phyloP scores from a whole-genome alignment of 2,797 vertebrate genomes.

The Gouania willdenowi region DNA sequence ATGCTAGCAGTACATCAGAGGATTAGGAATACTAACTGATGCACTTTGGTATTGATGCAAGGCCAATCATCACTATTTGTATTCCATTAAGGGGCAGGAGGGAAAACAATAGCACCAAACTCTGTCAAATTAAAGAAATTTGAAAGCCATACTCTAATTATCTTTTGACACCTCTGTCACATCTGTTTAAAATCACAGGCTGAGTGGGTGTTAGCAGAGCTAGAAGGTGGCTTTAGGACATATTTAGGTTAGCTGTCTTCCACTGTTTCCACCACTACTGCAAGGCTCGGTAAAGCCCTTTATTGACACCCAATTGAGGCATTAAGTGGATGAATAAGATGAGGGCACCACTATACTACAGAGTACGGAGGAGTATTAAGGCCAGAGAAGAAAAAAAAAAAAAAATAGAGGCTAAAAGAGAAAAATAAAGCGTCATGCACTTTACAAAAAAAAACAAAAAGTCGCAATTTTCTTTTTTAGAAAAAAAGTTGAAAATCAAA shows the following conservation, averaged over 20 bases:
- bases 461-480: no score
- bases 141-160: neutral
- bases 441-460: no score
- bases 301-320: no score
- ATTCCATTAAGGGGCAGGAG: neutral
- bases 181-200: neutral
- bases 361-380: no score
- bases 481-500: no score
- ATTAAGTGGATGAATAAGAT: no score
- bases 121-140: neutral
- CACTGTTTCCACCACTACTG: neutral
- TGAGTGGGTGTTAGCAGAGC: neutral
- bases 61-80: neutral
- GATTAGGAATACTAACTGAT: conserved; percentile 3
- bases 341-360: no score
- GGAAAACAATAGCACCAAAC: neutral
- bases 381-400: no score
- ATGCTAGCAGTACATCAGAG: conserved; percentile 18
- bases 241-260: neutral
- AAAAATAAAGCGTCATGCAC: no score
- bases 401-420: no score
- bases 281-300: neutral
- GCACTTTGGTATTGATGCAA: conserved; percentile 3
- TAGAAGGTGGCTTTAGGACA: neutral
- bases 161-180: neutral